Percentiles rank a stretch among this genome's conserved stretches.
Conservation (phyloP, 2,797 vertebrate genomes). For the Sparidentex hasta region DNA sequence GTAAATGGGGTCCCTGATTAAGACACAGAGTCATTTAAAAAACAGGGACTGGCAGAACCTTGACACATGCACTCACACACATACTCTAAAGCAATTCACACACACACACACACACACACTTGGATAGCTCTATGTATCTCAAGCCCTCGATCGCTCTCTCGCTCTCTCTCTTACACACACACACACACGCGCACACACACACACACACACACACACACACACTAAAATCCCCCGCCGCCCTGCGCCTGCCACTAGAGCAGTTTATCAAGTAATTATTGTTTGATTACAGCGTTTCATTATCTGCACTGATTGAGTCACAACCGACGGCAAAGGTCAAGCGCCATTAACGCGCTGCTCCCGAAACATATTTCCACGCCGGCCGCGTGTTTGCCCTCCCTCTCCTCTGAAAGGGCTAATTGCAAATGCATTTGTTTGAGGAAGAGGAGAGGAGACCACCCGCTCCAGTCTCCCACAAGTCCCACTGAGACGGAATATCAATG, state of each 20-base stretch:
- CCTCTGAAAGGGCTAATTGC: constrained; percentile 88
- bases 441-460: constrained; percentile 72
- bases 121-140: constrained; percentile 54
- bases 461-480: constrained; percentile 67
- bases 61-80: constrained; percentile 72
- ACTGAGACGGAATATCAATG: constrained; percentile 79
- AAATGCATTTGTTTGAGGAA: constrained; percentile 90
- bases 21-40: constrained; percentile 87
- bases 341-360: constrained; percentile 82
- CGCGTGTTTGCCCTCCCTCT: constrained; percentile 84
- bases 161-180: no score
- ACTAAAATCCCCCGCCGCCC: constrained; percentile 71
- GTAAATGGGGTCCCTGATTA: constrained; percentile 87
- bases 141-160: constrained; percentile 34
- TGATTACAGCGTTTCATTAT: constrained; percentile 91
- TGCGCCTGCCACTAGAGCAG: constrained; percentile 81
- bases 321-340: constrained; percentile 87
- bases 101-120: constrained; percentile 23
- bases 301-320: constrained; percentile 89
- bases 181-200: constrained; percentile 6
- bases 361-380: constrained; percentile 83
- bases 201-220: constrained; percentile 49
- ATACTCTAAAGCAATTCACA: constrained; percentile 26
- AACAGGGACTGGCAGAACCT: constrained; percentile 79
- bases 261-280: constrained; percentile 92